Percentiles rank a stretch among this genome's conserved stretches.
These are phyloP conservation scores for Melanotaenia boesemani DNA, from an alignment of 2,797 vertebrate species.

Conservation along the genomic window DNA sequence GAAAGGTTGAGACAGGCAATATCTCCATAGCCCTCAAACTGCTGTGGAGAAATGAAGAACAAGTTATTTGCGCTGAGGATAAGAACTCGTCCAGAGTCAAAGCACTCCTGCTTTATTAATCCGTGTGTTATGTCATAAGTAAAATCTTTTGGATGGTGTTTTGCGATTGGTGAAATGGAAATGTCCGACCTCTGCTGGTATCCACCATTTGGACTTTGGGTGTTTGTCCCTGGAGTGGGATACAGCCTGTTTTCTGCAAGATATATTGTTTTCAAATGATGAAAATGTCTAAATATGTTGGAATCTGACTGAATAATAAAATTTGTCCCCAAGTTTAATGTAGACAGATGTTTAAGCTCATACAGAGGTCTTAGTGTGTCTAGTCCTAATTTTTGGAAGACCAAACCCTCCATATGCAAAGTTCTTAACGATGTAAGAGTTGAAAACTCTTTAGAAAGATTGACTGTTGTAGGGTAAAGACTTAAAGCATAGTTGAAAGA, in stretches of 20 bases:
- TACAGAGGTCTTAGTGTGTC: slow-evolving; percentile 78
- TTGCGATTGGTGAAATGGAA: slow-evolving; percentile 39
- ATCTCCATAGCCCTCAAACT: slow-evolving; percentile 78
- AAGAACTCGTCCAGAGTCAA: slow-evolving; percentile 80
- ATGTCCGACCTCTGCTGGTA: slow-evolving; percentile 13
- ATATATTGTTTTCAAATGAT: slow-evolving; percentile 78
- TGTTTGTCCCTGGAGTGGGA: slow-evolving; percentile 47
- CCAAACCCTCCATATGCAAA: slow-evolving; percentile 86
- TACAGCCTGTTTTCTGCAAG: slow-evolving; percentile 88
- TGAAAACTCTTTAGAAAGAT: slow-evolving; percentile 85
- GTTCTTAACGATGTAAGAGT: slow-evolving; percentile 81
- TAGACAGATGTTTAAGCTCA: slow-evolving; percentile 83
- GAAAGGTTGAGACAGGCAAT: slow-evolving; percentile 89
- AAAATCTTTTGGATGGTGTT: slow-evolving; percentile 18
- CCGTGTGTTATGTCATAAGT: slow-evolving; percentile 46
- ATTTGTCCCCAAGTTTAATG: slow-evolving; percentile 90
- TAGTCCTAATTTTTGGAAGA: slow-evolving; percentile 85
- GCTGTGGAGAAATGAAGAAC: slow-evolving; percentile 84
- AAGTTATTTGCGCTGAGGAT: slow-evolving; percentile 86
- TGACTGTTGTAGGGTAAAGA: slow-evolving; percentile 79
- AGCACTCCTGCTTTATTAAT: slow-evolving; percentile 81
- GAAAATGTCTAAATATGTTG: slow-evolving; percentile 76
- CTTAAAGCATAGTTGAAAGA: slow-evolving; percentile 90
- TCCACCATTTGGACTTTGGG: rapidly evolving
- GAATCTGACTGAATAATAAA: slow-evolving; percentile 88